These are phyloP conservation scores for Tauraco hartlaubi DNA, from an alignment of 2,797 vertebrate species.

Conservation along the genomic window DNA sequence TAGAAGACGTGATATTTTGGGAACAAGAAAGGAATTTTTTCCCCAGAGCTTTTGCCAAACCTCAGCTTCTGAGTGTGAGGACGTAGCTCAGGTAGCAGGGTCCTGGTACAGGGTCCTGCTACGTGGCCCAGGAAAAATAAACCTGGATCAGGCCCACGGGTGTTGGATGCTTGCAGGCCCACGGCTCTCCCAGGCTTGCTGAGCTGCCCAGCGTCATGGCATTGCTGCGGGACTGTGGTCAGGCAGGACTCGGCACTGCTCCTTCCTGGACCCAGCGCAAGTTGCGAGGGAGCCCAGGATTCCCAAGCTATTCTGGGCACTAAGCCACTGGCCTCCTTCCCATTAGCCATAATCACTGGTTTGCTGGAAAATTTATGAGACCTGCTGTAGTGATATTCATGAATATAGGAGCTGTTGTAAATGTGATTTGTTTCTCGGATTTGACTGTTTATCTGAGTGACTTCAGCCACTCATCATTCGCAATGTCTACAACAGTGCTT, in stretches of 20 bases:
- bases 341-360: constrained; percentile 31
- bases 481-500: neutral
- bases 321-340: constrained; percentile 61
- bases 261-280: neutral
- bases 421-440: constrained; percentile 9
- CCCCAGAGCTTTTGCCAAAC: neutral
- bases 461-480: neutral
- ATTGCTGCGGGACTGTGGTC: fast-evolving
- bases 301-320: constrained; percentile 39
- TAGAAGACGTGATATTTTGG: neutral
- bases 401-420: constrained; percentile 25
- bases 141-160: neutral
- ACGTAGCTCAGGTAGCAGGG: neutral
- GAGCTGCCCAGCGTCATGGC: neutral
- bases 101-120: neutral
- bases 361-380: constrained; percentile 55
- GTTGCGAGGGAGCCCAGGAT: constrained; percentile 6
- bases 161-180: neutral
- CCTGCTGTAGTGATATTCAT: neutral
- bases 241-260: neutral
- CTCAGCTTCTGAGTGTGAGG: neutral
- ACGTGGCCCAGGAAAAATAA: neutral
- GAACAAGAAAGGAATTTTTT: neutral
- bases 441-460: neutral
- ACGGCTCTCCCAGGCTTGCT: neutral